These are phyloP conservation scores for Chironomus riparius DNA, from an alignment of 2,888 invertebrate species.

Conservation along the genomic window DNA sequence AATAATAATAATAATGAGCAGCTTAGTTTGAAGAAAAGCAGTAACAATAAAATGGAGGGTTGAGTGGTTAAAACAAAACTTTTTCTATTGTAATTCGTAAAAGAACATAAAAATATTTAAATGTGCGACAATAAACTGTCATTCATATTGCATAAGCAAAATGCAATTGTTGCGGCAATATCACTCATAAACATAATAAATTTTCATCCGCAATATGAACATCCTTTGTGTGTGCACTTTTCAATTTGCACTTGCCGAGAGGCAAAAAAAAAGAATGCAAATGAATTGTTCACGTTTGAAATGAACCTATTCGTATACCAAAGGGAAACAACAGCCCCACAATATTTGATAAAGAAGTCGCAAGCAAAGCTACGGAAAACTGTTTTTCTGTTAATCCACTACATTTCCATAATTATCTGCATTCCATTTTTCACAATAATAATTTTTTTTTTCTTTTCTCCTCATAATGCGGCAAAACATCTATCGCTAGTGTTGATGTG, in stretches of 20 bases:
- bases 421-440: conserved; percentile 13
- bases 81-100: neutral
- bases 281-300: neutral
- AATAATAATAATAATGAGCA: no score
- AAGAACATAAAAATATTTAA: neutral
- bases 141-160: neutral
- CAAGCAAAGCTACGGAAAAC: neutral
- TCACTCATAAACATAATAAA: neutral
- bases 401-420: conserved; percentile 26
- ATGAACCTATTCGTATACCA: neutral
- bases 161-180: conserved; percentile 1
- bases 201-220: neutral
- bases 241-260: neutral
- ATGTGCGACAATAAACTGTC: neutral
- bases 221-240: neutral
- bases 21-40: neutral
- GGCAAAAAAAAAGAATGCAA: neutral
- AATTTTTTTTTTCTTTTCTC: neutral
- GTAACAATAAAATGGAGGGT: neutral
- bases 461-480: conserved; percentile 3
- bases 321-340: neutral
- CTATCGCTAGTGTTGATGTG: neutral
- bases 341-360: neutral
- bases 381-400: neutral
- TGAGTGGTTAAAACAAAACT: neutral